These are phyloP conservation scores for Temnothorax ravouxi DNA, from an alignment of 2,888 invertebrate species.

Conservation along the genomic window DNA sequence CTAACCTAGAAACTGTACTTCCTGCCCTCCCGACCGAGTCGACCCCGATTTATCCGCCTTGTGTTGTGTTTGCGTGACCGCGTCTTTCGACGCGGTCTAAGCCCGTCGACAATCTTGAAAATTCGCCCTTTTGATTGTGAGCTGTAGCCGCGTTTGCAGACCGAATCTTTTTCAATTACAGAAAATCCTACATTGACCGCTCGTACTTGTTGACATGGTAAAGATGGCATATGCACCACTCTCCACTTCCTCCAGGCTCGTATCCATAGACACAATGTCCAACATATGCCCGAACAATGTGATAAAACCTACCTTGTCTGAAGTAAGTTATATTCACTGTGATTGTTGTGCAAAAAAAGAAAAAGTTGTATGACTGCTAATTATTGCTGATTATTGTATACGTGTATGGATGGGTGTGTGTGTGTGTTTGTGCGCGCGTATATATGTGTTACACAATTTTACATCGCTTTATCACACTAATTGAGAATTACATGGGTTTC, in stretches of 20 bases:
- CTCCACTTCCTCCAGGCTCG: slow-evolving; percentile 24
- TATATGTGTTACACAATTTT: background rate
- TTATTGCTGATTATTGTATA: too few species aligned
- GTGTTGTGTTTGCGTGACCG: background rate
- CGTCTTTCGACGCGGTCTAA: too few species aligned
- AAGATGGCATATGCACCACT: slow-evolving; percentile 65
- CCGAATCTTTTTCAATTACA: slow-evolving; percentile 46
- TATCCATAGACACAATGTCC: slow-evolving; percentile 62
- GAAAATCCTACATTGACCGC: slow-evolving; percentile 1
- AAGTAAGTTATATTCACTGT: slow-evolving; percentile 68
- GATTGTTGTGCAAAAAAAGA: background rate
- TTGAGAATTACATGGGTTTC: background rate
- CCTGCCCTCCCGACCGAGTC: too few species aligned
- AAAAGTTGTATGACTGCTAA: background rate
- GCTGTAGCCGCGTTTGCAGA: background rate
- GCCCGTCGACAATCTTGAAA: background rate
- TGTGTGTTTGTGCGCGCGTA: too few species aligned
- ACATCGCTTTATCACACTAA: background rate
- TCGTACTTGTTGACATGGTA: slow-evolving; percentile 47
- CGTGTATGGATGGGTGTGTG: too few species aligned
- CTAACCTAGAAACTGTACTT: slow-evolving; percentile 40
- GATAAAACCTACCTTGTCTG: slow-evolving; percentile 69
- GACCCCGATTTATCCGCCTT: background rate
- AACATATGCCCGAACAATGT: slow-evolving; percentile 69
- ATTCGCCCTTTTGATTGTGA: background rate